A percentile compares a stretch with the other conserved stretches of the same genome.
phyloP scores from a whole-genome alignment of 2,113 vertebrate species.

The Odocoileus hemionus region DNA sequence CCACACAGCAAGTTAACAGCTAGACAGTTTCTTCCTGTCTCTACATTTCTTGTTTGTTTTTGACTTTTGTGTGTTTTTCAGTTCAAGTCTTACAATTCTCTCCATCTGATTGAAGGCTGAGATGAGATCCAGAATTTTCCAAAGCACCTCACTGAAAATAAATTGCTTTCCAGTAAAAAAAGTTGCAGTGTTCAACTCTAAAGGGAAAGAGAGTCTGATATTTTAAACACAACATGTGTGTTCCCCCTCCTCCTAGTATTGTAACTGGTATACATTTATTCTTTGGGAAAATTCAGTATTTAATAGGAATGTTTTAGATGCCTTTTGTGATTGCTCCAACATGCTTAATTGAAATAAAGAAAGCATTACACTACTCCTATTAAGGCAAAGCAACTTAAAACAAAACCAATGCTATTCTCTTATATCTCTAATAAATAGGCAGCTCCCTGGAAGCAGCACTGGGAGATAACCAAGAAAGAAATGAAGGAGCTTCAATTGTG shows the following conservation, averaged over 20 bases:
- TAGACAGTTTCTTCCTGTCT: neutral
- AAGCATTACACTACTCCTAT: neutral
- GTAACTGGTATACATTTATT: slow-evolving; percentile 43
- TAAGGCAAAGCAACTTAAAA: slow-evolving; percentile 32
- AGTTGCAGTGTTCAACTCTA: slow-evolving; percentile 9
- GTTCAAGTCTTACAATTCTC: neutral
- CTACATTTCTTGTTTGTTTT: neutral
- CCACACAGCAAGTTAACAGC: neutral
- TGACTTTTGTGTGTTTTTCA: neutral
- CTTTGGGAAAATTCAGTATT: slow-evolving; percentile 49
- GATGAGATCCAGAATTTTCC: slow-evolving; percentile 34
- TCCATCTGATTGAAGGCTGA: neutral
- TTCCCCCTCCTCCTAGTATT: neutral
- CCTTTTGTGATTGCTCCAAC: slow-evolving; percentile 47
- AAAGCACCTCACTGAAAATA: neutral
- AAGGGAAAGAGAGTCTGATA: neutral
- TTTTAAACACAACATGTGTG: slow-evolving; percentile 31
- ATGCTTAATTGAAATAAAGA: slow-evolving; percentile 41
- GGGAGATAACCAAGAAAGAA: neutral
- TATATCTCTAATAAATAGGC: neutral
- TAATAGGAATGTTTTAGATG: slow-evolving; percentile 48
- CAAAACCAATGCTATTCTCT: neutral
- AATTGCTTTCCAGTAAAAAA: neutral
- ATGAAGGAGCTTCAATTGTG: neutral
- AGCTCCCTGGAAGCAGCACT: neutral